phyloP scores from a whole-genome alignment of 1,140 invertebrate genomes.

The Camponotus pennsylvanicus region DNA sequence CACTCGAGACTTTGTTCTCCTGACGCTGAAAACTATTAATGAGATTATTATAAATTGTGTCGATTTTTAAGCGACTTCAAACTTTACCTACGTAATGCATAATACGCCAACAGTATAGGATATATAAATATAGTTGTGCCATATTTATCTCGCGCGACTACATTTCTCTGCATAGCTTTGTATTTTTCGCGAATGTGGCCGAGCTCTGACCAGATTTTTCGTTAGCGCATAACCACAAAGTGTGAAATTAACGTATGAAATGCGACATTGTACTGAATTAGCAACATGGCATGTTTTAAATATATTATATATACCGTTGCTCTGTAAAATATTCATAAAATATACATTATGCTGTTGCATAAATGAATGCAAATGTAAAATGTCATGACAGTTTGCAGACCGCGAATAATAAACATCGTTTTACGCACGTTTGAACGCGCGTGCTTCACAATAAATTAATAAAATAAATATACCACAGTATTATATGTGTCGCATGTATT shows the following conservation, averaged over 20 bases:
- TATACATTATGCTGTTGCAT: slow-evolving; percentile 43
- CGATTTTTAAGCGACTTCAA: neutral
- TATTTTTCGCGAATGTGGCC: slow-evolving; percentile 5
- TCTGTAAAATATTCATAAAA: slow-evolving; percentile 56
- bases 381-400: slow-evolving; percentile 48
- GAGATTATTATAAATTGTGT: neutral
- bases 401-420: slow-evolving; percentile 40
- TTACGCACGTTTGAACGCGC: slow-evolving; percentile 26
- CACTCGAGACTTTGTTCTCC: neutral
- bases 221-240: slow-evolving; percentile 38
- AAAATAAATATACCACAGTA: neutral
- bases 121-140: neutral
- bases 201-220: slow-evolving; percentile 48
- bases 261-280: slow-evolving; percentile 57
- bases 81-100: neutral
- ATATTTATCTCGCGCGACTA: neutral
- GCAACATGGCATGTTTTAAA: slow-evolving; percentile 51
- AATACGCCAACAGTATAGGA: neutral
- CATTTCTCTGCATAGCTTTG: slow-evolving; percentile 3
- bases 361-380: slow-evolving; percentile 49
- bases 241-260: slow-evolving; percentile 61
- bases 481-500: too few relatives aligned
- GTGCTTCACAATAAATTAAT: slow-evolving; percentile 28
- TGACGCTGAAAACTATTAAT: slow-evolving; percentile 14
- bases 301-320: slow-evolving; percentile 42